Base-by-base conservation (phyloP, 1,140 invertebrate species). In the Tetraneura akinire region DNA sequence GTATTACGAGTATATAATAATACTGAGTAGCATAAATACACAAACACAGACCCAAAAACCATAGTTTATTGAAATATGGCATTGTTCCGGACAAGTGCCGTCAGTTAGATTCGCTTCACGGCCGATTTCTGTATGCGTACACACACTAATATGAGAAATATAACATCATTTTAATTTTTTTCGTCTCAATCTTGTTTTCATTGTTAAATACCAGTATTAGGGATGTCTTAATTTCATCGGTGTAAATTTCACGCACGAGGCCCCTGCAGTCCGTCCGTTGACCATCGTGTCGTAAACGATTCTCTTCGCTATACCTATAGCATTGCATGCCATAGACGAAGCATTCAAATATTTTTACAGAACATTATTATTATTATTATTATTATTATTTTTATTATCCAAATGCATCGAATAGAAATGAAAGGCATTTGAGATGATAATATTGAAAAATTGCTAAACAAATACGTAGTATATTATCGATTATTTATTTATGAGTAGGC, bases 201-300 rank as follows among this genome's bases (percentile, higher is more conserved):
- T 78, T 60, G 51, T 78, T 78, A 78, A 76, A 45, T 29, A 9
- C 71, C 47, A 29, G 29, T 71, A 71, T 23, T 18, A 29, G 32
- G 53, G 74, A 78, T 78, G 74, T 62, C 74, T 78, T 45, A 60
- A 60, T 78, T 78, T 16, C 16, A 10, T n/a, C 53, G 37, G 73
- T 57, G 21, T n/a, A 78, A 78, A 78, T 78, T 78, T 78, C 74
- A 78, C 74, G 74, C 74, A 62, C 74, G 74, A 60, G 74, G 74
- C 51, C 14, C 74, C 4, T 32, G 23, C 29, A 42, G 53, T 78
- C 53, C 29, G 53, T 78, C 73, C 51, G 32, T 76, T 76, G 73
- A 76, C 51, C 73, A 76, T 37, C 32, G 32, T 37, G 32, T 37
- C 32, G 32, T 76, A 53, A 73, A 76, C 51, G 32, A 76, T 76